These are phyloP conservation scores for Aurelia aurita DNA, from an alignment of 30 jellyfish, hydroid and myxozoan genomes.

Conservation along the genomic window DNA sequence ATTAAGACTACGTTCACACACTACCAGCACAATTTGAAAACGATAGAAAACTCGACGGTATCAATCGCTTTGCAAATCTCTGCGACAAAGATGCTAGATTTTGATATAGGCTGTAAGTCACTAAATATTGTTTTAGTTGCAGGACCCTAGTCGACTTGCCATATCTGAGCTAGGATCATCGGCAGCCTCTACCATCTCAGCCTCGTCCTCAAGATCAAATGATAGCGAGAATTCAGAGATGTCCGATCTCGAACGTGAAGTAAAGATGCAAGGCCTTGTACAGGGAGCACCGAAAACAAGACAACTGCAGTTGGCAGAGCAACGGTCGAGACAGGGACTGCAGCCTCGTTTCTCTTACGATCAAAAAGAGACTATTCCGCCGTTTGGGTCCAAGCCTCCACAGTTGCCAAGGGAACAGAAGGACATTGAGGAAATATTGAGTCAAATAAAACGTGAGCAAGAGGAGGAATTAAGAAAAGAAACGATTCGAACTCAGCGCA, in stretches of 20 bases:
- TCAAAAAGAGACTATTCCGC: background rate
- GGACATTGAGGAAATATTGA: constrained; percentile 53
- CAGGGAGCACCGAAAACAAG: constrained; percentile 35
- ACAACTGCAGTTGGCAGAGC: constrained; percentile 43
- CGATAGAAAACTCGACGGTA: no score
- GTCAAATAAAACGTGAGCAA: constrained; percentile 60
- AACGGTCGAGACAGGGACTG: constrained; percentile 39
- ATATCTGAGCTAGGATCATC: constrained; percentile 8
- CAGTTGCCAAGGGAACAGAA: constrained; percentile 45
- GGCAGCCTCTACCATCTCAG: constrained; percentile 1
- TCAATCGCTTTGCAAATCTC: no score
- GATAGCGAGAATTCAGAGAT: constrained; percentile 24
- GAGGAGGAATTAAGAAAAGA: constrained; percentile 46
- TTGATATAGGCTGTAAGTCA: background rate
- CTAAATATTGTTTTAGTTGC: background rate
- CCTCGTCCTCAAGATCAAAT: background rate
- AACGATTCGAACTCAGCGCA: constrained; percentile 37
- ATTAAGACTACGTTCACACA: no score
- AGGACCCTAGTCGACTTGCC: constrained; percentile 21
- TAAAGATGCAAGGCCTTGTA: constrained; percentile 4
- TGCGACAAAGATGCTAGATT: no score
- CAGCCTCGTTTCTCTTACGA: constrained; percentile 3
- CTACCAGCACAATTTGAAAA: no score
- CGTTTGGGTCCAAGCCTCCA: constrained; percentile 69
- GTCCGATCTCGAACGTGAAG: constrained; percentile 19